A percentile compares a stretch with the other conserved stretches of the same genome.
Evolutionary conservation across 2,888 invertebrate genomes (phyloP).

Genomic region (Hypercompe scribonia): DNA sequence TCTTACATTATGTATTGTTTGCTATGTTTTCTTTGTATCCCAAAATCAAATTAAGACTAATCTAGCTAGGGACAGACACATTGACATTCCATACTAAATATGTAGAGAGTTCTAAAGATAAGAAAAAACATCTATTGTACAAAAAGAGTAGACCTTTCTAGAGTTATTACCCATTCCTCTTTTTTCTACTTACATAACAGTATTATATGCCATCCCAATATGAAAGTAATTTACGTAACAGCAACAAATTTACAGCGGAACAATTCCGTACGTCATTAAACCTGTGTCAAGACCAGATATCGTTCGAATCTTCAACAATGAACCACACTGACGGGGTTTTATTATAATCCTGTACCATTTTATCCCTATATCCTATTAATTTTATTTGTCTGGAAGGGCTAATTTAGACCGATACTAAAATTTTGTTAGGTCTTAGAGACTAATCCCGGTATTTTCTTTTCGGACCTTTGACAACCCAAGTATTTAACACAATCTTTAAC

Average conservation of each 20-base stretch:
- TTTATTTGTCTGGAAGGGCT: constrained; percentile 25
- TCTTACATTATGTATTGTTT: too few species aligned
- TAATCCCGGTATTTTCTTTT: constrained; percentile 6
- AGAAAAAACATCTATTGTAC: background rate
- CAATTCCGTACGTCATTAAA: constrained; percentile 13
- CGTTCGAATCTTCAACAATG: constrained; percentile 33
- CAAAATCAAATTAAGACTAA: background rate
- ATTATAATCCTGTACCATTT: constrained; percentile 28
- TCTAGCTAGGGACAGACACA: background rate
- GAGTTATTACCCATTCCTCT: background rate
- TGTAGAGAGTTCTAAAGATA: background rate
- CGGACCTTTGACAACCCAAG: constrained; percentile 7
- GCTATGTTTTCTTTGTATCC: too few species aligned
- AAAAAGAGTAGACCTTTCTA: background rate
- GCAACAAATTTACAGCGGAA: background rate
- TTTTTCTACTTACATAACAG: background rate
- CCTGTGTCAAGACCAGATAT: constrained; percentile 30
- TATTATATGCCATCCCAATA: background rate
- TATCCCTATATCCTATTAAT: constrained; percentile 20
- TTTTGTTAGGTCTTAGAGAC: constrained; percentile 6
- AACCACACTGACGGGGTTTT: constrained; percentile 12
- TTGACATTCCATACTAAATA: background rate
- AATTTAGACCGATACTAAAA: constrained; percentile 13
- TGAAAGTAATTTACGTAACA: constrained; percentile 4
- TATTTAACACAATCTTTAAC: background rate